Percentiles rank a stretch among this genome's conserved stretches.
Evolutionary conservation across 2,113 vertebrate genomes (phyloP).

Genomic region (Chaetops frenatus): DNA sequence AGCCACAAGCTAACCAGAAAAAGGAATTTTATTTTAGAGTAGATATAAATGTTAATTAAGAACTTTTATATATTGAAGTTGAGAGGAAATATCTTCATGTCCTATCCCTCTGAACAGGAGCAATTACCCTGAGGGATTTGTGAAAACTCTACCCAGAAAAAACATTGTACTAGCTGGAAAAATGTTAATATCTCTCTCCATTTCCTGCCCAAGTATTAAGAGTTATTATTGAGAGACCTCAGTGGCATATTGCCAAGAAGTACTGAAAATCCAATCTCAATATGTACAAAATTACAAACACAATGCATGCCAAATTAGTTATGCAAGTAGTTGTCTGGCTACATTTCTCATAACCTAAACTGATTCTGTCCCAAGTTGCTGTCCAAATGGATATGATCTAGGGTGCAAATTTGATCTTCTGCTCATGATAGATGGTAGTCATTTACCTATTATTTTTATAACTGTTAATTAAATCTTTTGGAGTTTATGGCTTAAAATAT

Average conservation of each 20-base stretch:
- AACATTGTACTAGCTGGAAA: background rate
- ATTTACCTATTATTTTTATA: constrained; percentile 42
- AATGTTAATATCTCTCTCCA: background rate
- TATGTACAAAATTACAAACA: background rate
- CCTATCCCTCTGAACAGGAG: background rate
- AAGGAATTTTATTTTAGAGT: background rate
- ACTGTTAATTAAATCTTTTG: background rate
- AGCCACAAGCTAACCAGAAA: background rate
- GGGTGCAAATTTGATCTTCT: background rate
- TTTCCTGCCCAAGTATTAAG: background rate
- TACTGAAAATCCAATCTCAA: background rate
- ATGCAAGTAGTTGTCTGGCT: background rate
- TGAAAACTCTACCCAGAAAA: background rate
- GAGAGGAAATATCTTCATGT: background rate
- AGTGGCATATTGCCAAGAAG: background rate
- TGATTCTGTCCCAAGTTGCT: background rate
- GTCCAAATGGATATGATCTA: background rate
- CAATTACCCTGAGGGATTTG: background rate
- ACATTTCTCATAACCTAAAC: background rate
- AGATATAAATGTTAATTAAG: background rate
- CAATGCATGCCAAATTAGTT: background rate
- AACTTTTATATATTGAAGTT: background rate
- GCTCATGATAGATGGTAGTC: background rate
- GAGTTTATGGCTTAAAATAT: constrained; percentile 39
- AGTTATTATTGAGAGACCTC: background rate